A percentile compares a stretch with the other conserved stretches of the same genome.
phyloP scores from a whole-genome alignment of 2,888 invertebrate species.

The Callosobruchus maculatus region DNA sequence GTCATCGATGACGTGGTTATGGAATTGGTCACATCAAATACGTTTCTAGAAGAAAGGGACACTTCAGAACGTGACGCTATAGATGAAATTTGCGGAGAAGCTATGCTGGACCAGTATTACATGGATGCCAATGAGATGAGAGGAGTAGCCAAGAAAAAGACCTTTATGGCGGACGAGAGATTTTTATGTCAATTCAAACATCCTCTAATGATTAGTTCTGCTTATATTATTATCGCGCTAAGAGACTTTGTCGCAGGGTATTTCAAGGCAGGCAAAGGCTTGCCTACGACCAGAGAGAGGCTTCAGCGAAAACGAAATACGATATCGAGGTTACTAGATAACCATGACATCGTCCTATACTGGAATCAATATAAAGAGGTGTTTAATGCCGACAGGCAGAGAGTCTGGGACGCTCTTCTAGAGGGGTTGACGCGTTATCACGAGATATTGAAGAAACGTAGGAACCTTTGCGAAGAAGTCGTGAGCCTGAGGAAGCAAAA shows the following conservation, averaged over 20 bases:
- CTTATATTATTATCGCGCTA: conserved; percentile 63
- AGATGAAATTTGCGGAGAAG: conserved; percentile 5
- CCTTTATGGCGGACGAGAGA: conserved; percentile 1
- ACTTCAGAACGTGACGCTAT: background rate
- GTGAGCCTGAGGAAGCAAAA: conserved; percentile 64
- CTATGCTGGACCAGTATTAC: background rate
- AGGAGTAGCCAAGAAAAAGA: background rate
- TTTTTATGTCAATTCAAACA: conserved; percentile 51
- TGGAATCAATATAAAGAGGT: conserved; percentile 64
- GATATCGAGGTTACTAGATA: conserved; percentile 54
- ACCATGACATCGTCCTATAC: conserved; percentile 59
- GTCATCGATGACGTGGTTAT: conserved; percentile 15
- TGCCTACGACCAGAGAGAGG: conserved; percentile 42
- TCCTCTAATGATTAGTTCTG: conserved; percentile 62
- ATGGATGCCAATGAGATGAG: conserved; percentile 4
- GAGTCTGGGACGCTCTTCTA: conserved; percentile 68
- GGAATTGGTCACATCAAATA: conserved; percentile 8
- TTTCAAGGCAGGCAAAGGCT: conserved; percentile 22
- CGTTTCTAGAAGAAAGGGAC: background rate
- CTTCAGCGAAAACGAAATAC: conserved; percentile 44
- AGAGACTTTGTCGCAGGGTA: conserved; percentile 58
- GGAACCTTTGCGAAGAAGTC: conserved; percentile 64
- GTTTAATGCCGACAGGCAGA: conserved; percentile 60
- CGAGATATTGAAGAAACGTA: conserved; percentile 64
- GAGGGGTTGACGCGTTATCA: conserved; percentile 64